Evolutionary conservation across 2,888 invertebrate genomes (phyloP).

Genomic region (Oasisia sp.): DNA sequence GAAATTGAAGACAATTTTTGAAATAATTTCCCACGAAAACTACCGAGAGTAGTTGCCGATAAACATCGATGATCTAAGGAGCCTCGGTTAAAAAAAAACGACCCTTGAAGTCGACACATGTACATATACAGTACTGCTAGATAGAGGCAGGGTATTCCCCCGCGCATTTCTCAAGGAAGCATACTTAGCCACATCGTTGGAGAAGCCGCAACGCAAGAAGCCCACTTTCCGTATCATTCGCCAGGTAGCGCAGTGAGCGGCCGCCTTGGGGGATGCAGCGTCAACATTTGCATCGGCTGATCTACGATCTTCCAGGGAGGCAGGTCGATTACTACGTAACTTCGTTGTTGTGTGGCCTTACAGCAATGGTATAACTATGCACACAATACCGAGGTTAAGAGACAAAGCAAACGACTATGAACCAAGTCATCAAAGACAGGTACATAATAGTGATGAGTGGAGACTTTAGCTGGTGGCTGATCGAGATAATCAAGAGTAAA

Average conservation of each 20-base stretch:
- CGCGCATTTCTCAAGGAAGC: not conserved
- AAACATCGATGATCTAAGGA: too few species aligned
- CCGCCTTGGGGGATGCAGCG: not conserved
- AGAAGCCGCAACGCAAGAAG: too few species aligned
- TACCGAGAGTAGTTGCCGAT: too few species aligned
- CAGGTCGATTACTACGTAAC: not conserved
- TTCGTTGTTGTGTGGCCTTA: not conserved
- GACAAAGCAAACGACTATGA: not conserved
- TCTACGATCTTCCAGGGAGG: not conserved
- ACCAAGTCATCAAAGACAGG: not conserved
- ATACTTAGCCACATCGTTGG: not conserved
- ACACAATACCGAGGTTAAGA: not conserved
- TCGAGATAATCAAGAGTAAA: not conserved
- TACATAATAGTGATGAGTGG: not conserved
- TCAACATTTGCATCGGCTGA: not conserved
- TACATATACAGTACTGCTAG: too few species aligned
- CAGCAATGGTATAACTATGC: not conserved
- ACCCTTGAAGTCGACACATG: too few species aligned
- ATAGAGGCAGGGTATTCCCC: too few species aligned
- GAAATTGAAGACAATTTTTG: too few species aligned
- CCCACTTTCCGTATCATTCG: not conserved
- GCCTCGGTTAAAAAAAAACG: too few species aligned
- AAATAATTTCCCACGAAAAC: too few species aligned
- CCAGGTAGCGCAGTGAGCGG: not conserved
- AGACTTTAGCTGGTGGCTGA: not conserved